Percentiles rank a stretch among this genome's conserved stretches.
These are phyloP conservation scores for Setophaga coronata DNA, from an alignment of 2,113 vertebrate genomes.

Conservation along the genomic window DNA sequence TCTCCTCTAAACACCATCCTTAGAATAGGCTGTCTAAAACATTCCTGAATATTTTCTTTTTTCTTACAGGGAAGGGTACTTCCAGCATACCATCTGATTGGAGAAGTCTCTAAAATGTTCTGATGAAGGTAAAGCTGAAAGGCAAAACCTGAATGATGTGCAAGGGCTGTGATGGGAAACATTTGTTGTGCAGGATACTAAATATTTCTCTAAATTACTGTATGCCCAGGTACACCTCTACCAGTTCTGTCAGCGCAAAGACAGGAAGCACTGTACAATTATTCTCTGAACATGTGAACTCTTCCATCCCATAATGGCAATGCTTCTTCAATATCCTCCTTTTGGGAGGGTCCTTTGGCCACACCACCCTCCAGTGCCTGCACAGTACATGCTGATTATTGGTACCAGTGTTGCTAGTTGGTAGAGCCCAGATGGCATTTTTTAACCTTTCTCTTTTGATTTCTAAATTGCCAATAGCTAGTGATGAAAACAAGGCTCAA, in stretches of 20 bases:
- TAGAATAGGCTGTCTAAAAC: not conserved
- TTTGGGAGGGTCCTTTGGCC: not conserved
- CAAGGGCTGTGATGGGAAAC: not conserved
- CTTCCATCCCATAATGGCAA: not conserved
- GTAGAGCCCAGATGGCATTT: not conserved
- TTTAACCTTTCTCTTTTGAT: not conserved
- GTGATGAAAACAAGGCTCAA: not conserved
- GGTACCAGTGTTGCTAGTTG: not conserved
- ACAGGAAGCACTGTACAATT: not conserved
- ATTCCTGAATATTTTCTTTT: not conserved
- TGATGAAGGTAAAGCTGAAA: not conserved
- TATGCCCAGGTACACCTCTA: not conserved
- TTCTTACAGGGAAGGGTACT: not conserved
- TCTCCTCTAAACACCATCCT: not conserved
- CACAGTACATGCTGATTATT: not conserved
- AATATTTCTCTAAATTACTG: not conserved
- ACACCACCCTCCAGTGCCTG: not conserved
- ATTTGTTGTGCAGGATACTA: not conserved
- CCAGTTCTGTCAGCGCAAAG: not conserved
- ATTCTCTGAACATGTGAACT: not conserved
- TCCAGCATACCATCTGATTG: not conserved
- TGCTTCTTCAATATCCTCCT: rapidly evolving
- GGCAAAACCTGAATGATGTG: not conserved
- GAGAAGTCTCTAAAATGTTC: not conserved
- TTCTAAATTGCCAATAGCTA: not conserved